Evolutionary conservation across 2,888 invertebrate species (phyloP).

Genomic region (Meganola albula): DNA sequence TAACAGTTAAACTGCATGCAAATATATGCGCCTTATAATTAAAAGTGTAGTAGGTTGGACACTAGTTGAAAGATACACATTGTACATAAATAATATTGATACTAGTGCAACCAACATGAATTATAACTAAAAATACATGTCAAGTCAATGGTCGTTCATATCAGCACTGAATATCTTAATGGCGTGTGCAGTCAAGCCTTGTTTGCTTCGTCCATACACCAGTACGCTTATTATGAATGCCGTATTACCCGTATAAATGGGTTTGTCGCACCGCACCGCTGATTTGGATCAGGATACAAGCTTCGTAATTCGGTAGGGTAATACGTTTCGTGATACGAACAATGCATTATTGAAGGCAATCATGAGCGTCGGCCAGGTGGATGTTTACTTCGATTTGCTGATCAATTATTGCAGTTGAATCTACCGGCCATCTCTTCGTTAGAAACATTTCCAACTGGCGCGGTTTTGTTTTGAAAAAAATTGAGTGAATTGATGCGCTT

Average conservation of each 20-base stretch:
- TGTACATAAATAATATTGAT: constrained; percentile 33
- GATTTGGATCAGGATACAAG: constrained; percentile 16
- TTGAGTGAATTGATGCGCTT: too few species aligned
- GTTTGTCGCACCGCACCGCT: constrained; percentile 22
- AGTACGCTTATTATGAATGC: constrained; percentile 46
- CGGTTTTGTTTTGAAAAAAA: constrained; percentile 22
- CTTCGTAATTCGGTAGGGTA: constrained; percentile 31
- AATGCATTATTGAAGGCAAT: constrained; percentile 67
- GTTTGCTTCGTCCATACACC: constrained; percentile 47
- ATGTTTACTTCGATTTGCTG: constrained; percentile 60
- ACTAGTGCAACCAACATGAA: constrained; percentile 28
- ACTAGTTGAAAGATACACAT: too few species aligned
- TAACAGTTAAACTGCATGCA: too few species aligned
- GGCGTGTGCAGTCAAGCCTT: constrained; percentile 56
- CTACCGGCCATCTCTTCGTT: constrained; percentile 25
- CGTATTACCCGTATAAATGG: constrained; percentile 31
- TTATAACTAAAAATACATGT: constrained; percentile 45
- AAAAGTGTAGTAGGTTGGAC: too few species aligned
- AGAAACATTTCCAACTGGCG: constrained; percentile 21
- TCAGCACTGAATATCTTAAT: constrained; percentile 59
- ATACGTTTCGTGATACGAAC: constrained; percentile 52
- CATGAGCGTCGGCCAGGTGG: constrained; percentile 55
- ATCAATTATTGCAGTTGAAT: constrained; percentile 56
- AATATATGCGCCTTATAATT: too few species aligned
- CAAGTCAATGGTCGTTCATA: constrained; percentile 42